Base-by-base conservation (phyloP, 2,888 invertebrate species). In the Brachynemurus nebulosus region DNA sequence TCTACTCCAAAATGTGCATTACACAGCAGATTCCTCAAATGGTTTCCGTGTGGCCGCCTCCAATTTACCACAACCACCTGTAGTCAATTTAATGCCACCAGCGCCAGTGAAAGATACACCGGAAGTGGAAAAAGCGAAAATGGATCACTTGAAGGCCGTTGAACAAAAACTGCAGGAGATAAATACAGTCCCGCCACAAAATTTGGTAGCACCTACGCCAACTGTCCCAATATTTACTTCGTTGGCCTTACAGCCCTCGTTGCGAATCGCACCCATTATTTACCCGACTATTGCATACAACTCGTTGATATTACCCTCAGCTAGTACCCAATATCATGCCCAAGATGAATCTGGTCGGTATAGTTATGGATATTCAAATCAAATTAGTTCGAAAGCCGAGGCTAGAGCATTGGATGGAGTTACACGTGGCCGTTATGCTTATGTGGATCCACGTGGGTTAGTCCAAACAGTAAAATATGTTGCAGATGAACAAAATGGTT, bases 381-480 rank as follows among this genome's bases (percentile, higher is more conserved):
- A 77, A 45, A 70, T 74, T 40, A 75, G 76, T 52, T 68, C 78
- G 50, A 78, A 78, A 57, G 67, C 71, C 19, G 80, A 80, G 60
- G 65, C 71, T 1, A 70, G 72, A 46, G 64, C 70, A 4, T 64
- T 71, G 45, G 74, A 77, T 54, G 78, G 78, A 11, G 69, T 74
- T 12, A 76, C 75, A 4, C 68, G 71, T 46, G 79, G 79, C 39
- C 75, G 74, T 35, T 81, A 80, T 57, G 76, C 78, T 30, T 81
- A 80, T 57, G 70, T 80, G 45, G 80, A 81, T 57, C 76, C 75
- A 12, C 69, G 77, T 55, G 78, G 78, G 2, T 63, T 74, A 45
- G 59, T 77, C 8, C 79, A 79, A 58, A 73, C 73, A 25, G 76
- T 78, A 17, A 70, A 74, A 46, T 79, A 79, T 55, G 66, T 74